Percentiles rank a stretch among this genome's conserved stretches.
These are phyloP conservation scores for Boloria euphrosyne DNA, from an alignment of 2,888 invertebrate species.

Conservation along the genomic window DNA sequence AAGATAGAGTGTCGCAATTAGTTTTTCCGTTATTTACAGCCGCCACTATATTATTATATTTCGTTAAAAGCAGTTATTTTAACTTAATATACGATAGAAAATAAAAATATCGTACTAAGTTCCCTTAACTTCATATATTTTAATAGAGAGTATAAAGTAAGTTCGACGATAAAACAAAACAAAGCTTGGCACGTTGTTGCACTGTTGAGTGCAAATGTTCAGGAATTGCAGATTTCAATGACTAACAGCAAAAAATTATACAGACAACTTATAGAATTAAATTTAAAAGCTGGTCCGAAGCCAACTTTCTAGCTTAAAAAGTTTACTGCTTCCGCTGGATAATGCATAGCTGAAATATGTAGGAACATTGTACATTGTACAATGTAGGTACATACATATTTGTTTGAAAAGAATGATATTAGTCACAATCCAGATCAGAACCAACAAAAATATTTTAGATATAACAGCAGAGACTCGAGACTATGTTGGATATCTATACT, in stretches of 20 bases:
- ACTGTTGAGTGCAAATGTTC: constrained; percentile 8
- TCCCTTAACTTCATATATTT: background rate
- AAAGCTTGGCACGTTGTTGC: constrained; percentile 2
- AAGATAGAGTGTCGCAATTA: no score
- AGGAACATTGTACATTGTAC: background rate
- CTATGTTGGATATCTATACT: no score
- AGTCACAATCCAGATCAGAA: background rate
- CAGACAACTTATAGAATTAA: constrained; percentile 28
- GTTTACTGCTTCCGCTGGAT: constrained; percentile 13
- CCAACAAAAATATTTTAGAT: background rate
- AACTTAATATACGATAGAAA: no score
- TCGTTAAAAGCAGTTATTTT: no score
- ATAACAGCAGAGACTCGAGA: no score
- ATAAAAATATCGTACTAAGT: no score
- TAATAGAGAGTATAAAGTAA: background rate
- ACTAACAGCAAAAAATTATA: constrained; percentile 20
- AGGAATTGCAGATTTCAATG: constrained; percentile 27
- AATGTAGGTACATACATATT: no score
- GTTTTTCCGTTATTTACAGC: no score
- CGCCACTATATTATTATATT: no score
- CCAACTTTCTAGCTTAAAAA: constrained; percentile 25
- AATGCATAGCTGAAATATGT: constrained; percentile 3
- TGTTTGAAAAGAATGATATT: background rate
- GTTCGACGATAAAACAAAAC: background rate
- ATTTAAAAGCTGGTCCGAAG: constrained; percentile 26